These are phyloP conservation scores for Drosophila imparisetae DNA, from an alignment of 2,888 invertebrate genomes.

Conservation along the genomic window DNA sequence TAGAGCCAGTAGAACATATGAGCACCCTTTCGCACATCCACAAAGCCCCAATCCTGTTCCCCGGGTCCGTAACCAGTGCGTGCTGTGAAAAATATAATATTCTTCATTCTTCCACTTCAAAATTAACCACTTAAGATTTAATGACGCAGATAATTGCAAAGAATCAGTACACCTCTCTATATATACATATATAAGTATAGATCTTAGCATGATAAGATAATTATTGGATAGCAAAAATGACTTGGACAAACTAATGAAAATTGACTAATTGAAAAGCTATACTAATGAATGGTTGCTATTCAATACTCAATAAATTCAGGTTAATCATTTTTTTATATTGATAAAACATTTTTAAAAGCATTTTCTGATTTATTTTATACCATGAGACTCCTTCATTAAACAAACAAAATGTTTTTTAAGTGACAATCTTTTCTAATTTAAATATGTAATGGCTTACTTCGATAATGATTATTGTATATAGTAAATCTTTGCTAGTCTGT, in stretches of 20 bases:
- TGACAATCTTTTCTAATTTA: background rate
- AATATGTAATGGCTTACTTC: background rate
- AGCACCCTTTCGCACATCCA: constrained; percentile 89
- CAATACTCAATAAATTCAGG: background rate
- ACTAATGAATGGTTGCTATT: background rate
- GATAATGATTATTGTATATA: background rate
- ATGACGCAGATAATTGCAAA: constrained; percentile 9
- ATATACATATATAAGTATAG: constrained; percentile 3
- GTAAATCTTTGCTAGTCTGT: background rate
- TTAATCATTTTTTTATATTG: background rate
- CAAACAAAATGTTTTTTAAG: background rate
- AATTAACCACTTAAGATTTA: constrained; percentile 12
- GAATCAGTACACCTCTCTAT: background rate
- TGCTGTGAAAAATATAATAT: constrained; percentile 44
- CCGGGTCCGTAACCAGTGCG: constrained; percentile 86
- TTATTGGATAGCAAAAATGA: constrained; percentile 4
- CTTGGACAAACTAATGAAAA: background rate
- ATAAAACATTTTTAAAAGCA: no score
- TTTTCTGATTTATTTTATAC: no score
- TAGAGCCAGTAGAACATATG: constrained; percentile 96
- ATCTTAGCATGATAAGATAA: constrained; percentile 39
- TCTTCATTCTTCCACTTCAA: background rate
- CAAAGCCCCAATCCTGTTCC: constrained; percentile 90
- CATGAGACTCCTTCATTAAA: background rate
- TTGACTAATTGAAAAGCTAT: background rate